These are phyloP conservation scores for Helicoverpa armigera DNA, from an alignment of 1,140 invertebrate species.

Conservation along the genomic window DNA sequence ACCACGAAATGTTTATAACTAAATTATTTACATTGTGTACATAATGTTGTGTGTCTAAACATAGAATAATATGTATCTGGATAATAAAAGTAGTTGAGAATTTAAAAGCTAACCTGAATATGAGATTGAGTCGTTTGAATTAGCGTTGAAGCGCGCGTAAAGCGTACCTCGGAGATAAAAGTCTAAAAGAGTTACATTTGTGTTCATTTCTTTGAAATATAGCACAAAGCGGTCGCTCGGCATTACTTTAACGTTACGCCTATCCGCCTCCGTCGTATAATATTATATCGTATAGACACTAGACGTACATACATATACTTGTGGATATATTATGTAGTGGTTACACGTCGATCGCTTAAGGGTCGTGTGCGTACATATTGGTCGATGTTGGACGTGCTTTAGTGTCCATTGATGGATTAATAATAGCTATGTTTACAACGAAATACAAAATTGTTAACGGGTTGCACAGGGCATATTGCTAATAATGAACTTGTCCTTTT, in stretches of 20 bases:
- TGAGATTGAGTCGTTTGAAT: constrained; percentile 30
- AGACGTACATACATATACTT: background rate
- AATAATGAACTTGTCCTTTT: background rate
- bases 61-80: constrained; percentile 18
- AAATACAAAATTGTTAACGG: background rate
- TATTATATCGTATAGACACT: constrained; percentile 2
- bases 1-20: constrained; percentile 47
- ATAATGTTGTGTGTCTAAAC: constrained; percentile 28
- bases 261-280: constrained; percentile 3
- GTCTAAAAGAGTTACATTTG: constrained; percentile 27
- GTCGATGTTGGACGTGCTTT: constrained; percentile 4
- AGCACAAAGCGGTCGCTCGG: constrained; percentile 15
- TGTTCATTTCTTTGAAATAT: constrained; percentile 33
- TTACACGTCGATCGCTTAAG: constrained; percentile 19
- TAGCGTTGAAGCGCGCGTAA: background rate
- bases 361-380: constrained; percentile 26
- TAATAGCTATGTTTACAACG: constrained; percentile 3
- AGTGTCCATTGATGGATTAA: constrained; percentile 26
- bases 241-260: constrained; percentile 12
- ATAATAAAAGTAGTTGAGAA: constrained; percentile 15
- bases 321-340: background rate
- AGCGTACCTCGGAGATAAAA: constrained; percentile 20
- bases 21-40: constrained; percentile 35
- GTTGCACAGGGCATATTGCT: too few species aligned
- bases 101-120: constrained; percentile 22